These are phyloP conservation scores for Ellobium chinense DNA, from an alignment of 2,888 invertebrate genomes.

Conservation along the genomic window DNA sequence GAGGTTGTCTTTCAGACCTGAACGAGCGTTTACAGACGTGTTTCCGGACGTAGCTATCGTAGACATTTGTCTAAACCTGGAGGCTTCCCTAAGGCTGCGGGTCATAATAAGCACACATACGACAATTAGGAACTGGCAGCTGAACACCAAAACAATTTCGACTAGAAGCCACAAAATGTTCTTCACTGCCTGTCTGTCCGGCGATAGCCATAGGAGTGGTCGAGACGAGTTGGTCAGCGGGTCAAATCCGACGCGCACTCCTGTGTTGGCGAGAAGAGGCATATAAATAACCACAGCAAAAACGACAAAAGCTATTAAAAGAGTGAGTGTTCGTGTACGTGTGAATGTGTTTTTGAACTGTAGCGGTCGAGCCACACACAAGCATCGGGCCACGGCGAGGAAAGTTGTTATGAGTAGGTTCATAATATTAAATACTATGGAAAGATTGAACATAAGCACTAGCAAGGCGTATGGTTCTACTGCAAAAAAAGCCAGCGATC, in stretches of 20 bases:
- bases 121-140: not conserved
- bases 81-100: not conserved
- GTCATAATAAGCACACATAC: not conserved
- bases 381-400: not conserved
- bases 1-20: no score
- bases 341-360: conserved; percentile 17
- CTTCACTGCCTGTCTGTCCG: not conserved
- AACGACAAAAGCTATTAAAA: not conserved
- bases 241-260: not conserved
- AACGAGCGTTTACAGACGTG: no score
- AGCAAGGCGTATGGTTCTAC: not conserved
- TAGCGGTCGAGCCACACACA: conserved; percentile 1
- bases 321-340: not conserved
- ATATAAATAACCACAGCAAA: not conserved
- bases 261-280: not conserved
- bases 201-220: not conserved
- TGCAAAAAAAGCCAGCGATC: not conserved
- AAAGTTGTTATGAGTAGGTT: conserved; percentile 1
- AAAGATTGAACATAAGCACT: not conserved
- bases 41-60: no score
- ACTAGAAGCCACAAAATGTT: not conserved
- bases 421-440: not conserved
- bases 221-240: not conserved
- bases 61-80: not conserved
- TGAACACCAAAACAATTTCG: not conserved